Base-by-base conservation (phyloP, 2,797 vertebrate species). In the Capromys pilorides region DNA sequence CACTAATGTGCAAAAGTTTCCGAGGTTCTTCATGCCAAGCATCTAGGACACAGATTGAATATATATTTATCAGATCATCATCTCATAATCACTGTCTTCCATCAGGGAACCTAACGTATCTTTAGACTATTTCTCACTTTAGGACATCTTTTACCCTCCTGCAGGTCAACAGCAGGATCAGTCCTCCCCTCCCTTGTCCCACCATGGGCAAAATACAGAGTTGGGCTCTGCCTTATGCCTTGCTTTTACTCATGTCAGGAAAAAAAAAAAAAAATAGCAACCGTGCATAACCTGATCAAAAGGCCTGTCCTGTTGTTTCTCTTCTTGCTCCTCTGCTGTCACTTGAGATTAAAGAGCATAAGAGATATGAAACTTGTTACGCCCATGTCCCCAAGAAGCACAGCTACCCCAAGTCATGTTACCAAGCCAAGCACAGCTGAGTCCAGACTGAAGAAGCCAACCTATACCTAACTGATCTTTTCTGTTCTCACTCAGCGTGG, bases 221-320 rank as follows among this genome's bases (percentile, higher is more conserved):
- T 39, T 49, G 71, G 64, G 33, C 21, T 93, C 14, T 36, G 26
- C 57, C 2, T 1, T 2, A 3, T 64, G 79, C 28, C 39, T 88
- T 91, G 57, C 41, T 77, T 84, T 93, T 22, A 66, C 19, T 51
- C n/a, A 36, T 59, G 10, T 26, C 59, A 86, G 13, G 33, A n/a
- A n/a, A 94, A 49, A 21, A 88, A 90, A 87, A 95, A 49, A 21
- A 86, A 87, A 87, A 19, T 77, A 31, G 28, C 3, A 16, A 79
- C 5, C 10, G 10, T 67, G 24, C 69, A 86, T 90, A 54, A 36
- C 41, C 61, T 41, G 57, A 18, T 31, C 9, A 36, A 14, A 3
- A 73, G 10, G 62, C 22, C 80, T 81, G 12, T 49, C 22, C 69
- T 81, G 83, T 16, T 83, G 5, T 67, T 82, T 84, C 71, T 12